Evolutionary conservation across 2,113 vertebrate genomes (phyloP).

Genomic region (Donacobius atricapilla): DNA sequence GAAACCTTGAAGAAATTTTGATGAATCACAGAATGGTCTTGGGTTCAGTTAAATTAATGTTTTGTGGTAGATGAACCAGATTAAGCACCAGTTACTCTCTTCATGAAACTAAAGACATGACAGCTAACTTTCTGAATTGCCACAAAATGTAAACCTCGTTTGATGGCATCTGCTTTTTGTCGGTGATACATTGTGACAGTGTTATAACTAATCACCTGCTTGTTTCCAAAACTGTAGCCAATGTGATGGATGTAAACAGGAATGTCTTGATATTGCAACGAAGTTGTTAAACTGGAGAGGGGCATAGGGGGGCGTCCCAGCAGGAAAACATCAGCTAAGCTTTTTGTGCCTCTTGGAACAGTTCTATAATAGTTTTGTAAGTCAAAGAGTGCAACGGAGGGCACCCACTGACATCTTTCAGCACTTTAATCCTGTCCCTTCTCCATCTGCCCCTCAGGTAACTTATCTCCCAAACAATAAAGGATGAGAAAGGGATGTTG

Average conservation of each 20-base stretch:
- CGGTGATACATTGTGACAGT: neutral
- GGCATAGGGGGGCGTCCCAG: rapidly evolving
- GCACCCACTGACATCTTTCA: neutral
- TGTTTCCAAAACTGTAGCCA: neutral
- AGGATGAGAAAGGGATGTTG: neutral
- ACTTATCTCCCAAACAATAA: neutral
- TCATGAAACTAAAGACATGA: neutral
- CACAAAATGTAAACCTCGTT: rapidly evolving
- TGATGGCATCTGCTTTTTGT: neutral
- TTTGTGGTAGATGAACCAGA: neutral
- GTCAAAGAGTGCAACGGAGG: rapidly evolving
- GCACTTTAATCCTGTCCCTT: neutral
- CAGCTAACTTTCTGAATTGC: neutral
- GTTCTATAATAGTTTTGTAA: neutral
- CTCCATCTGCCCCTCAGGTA: neutral
- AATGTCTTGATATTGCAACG: neutral
- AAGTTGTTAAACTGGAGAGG: neutral
- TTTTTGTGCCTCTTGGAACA: neutral
- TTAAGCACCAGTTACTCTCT: neutral
- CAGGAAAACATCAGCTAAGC: rapidly evolving
- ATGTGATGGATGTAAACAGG: rapidly evolving
- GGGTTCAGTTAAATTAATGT: neutral
- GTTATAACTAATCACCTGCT: neutral
- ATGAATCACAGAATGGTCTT: neutral
- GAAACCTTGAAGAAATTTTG: neutral